Conservation (phyloP, 2,888 invertebrate species). For the Neoascia interrupta region DNA sequence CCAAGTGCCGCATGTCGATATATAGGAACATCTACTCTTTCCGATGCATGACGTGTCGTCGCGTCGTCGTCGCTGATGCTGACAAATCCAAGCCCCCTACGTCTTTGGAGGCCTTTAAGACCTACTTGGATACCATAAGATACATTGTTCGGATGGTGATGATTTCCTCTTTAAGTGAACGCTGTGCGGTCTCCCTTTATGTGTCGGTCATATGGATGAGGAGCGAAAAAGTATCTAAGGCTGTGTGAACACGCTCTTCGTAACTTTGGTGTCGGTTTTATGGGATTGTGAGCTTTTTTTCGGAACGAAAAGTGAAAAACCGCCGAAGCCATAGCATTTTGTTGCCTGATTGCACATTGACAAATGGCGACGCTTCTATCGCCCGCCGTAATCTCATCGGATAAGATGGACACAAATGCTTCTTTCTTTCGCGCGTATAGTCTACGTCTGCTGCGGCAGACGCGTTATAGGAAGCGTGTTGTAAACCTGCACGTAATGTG, state of each 20-base stretch:
- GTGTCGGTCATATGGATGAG: conserved; percentile 69
- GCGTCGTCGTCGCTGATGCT: conserved; percentile 33
- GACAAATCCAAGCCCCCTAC: conserved; percentile 51
- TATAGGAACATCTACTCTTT: conserved; percentile 34
- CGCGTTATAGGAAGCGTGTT: conserved; percentile 38
- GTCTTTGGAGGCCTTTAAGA: conserved; percentile 21
- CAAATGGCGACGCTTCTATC: conserved; percentile 69
- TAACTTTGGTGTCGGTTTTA: conserved; percentile 51
- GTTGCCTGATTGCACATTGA: conserved; percentile 58
- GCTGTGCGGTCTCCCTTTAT: conserved; percentile 68
- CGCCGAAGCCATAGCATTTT: conserved; percentile 50
- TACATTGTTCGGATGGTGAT: conserved; percentile 63
- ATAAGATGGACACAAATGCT: conserved; percentile 54
- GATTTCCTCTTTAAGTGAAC: conserved; percentile 66
- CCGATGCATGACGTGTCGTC: conserved; percentile 60
- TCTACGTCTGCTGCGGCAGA: not conserved
- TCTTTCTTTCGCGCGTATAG: conserved; percentile 4
- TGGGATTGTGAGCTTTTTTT: conserved; percentile 3
- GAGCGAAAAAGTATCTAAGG: conserved; percentile 55
- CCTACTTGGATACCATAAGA: conserved; percentile 24
- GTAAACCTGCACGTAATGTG: conserved; percentile 35
- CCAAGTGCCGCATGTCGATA: conserved; percentile 10
- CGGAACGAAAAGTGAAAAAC: conserved; percentile 50
- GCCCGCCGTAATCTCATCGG: conserved; percentile 57
- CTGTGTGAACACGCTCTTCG: conserved; percentile 46